phyloP scores from a whole-genome alignment of 2,888 invertebrate species.

The Rhogogaster chlorosoma region DNA sequence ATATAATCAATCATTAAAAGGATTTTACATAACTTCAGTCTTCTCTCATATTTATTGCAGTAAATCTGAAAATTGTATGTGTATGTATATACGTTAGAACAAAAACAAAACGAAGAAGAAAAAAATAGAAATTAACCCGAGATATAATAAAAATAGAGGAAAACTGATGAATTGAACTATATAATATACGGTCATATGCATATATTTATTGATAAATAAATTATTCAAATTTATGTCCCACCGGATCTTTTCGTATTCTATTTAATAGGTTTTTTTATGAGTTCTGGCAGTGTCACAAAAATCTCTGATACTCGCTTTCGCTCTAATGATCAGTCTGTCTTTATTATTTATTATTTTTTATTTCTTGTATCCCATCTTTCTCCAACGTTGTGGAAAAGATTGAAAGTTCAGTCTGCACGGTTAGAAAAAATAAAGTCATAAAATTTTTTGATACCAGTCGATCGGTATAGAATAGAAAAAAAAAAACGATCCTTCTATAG shows the following conservation, averaged over 20 bases:
- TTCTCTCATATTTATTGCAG: neutral
- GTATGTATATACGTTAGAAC: too few relatives aligned
- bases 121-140: neutral
- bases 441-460: neutral
- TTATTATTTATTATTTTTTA: neutral
- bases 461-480: neutral
- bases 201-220: slow-evolving; percentile 7
- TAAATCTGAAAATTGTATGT: neutral
- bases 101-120: neutral
- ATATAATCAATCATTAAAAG: neutral
- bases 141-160: neutral
- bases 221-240: slow-evolving; percentile 12
- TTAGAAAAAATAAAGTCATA: neutral
- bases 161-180: neutral
- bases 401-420: neutral
- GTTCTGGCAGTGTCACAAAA: slow-evolving; percentile 1
- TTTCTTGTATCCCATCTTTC: neutral
- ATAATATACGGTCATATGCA: neutral
- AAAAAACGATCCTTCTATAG: neutral
- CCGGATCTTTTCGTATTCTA: neutral
- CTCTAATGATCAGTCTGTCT: neutral
- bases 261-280: slow-evolving; percentile 14
- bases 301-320: neutral
- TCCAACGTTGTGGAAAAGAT: neutral
- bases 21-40: neutral